phyloP scores from a whole-genome alignment of 30 jellyfish, hydroid and myxozoan species.

The Turritopsis rubra region DNA sequence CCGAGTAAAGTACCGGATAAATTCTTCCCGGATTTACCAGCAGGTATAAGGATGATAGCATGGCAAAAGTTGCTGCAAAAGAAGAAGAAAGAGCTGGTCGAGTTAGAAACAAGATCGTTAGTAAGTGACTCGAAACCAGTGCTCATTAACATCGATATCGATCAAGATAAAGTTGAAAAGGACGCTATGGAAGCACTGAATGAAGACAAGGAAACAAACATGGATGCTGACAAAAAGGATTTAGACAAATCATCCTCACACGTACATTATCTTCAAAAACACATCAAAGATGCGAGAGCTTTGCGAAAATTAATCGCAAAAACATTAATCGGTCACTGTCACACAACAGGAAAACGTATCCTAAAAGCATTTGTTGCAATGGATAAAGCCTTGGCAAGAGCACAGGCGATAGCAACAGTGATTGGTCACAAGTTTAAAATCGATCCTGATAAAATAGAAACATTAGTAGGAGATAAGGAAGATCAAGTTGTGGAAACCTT shows the following conservation, averaged over 20 bases:
- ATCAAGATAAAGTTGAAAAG: conserved; percentile 23
- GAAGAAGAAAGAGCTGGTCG: conserved; percentile 64
- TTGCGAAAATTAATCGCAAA: conserved; percentile 83
- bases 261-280: conserved; percentile 69
- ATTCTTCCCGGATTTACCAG: conserved; percentile 80
- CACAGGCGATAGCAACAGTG: conserved; percentile 94
- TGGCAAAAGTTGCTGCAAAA: conserved; percentile 84
- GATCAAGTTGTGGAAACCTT: conserved; percentile 97
- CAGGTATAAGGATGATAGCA: conserved; percentile 95
- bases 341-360: conserved; percentile 92
- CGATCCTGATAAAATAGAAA: conserved; percentile 63
- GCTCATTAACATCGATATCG: conserved; percentile 70
- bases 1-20: conserved; percentile 71
- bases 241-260: conserved; percentile 32
- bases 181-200: conserved; percentile 29
- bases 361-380: conserved; percentile 91
- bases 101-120: conserved; percentile 36
- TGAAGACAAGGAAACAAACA: neutral
- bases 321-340: conserved; percentile 91
- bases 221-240: conserved; percentile 12
- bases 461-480: conserved; percentile 77
- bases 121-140: conserved; percentile 63
- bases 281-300: conserved; percentile 75
- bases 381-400: conserved; percentile 95
- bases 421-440: conserved; percentile 91